Evolutionary conservation across 2,113 vertebrate genomes (phyloP), one percentile per base, ranked within the genome.

Genomic region (Salvelinus alpinus): DNA sequence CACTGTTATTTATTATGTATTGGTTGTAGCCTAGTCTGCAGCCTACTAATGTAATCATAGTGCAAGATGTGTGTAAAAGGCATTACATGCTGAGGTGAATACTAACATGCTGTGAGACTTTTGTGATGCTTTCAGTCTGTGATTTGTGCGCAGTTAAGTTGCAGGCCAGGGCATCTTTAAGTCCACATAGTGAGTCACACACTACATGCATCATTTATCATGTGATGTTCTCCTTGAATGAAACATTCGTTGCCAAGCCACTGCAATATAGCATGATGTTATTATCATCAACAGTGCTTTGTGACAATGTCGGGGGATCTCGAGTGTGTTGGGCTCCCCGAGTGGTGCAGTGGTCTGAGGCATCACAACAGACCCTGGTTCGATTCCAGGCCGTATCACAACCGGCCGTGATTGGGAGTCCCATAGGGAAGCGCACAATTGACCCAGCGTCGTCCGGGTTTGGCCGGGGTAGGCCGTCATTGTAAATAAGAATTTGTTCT

Each of bases 171-270:
- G 44, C 69, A 68, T 69, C 70, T 80, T 65, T 27, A 73, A 70
- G 73, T 20, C 72, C 70, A 73, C 60, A 72, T 79, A 86, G 80
- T 75, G 82, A 86, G 79, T 85, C 85, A 86, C 77, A 83, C 83
- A 81, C 77, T 80, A 73, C 60, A 85, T 85, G 85, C 85, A 83
- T 83, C 82, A 86, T 84, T 84, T 77, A 82, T 85, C 82, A 87
- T 89, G 85, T 87, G 89, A 85, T 82, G 78, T 78, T 75, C 24
- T n/a, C 34, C 68, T 6, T 78, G 54, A 72, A 79, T 79, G 70
- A 82, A 64, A 66, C 74, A 79, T 57, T 76, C 78, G 76, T 76
- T 82, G 70, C 70, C 71, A 74, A 64, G 70, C 64, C 67, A 25
- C 68, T 59, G 71, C 73, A 74, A 80, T 64, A 75, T 9, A 11